Conservation (phyloP, 2,113 vertebrate species). For the Onychostoma macrolepis region DNA sequence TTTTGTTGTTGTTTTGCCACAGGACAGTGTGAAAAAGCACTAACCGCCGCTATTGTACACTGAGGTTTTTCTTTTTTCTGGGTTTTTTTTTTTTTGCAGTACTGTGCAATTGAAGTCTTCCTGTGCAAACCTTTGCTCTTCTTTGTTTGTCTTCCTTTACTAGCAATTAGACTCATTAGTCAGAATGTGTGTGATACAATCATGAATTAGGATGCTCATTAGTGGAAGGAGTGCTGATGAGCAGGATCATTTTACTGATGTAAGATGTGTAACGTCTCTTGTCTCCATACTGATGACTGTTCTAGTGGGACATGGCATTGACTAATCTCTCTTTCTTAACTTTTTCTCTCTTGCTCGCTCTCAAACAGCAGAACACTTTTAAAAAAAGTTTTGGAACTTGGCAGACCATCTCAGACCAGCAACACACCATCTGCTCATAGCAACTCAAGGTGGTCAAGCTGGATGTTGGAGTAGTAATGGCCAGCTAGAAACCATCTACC, state of each 20-base stretch:
- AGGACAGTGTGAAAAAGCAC: neutral
- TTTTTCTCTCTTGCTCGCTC: neutral
- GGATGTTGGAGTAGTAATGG: neutral
- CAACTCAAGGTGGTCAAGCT: neutral
- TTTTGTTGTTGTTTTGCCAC: neutral
- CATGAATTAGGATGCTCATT: conserved; percentile 29
- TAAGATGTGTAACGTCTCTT: conserved; percentile 9
- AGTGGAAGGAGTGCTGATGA: conserved; percentile 20
- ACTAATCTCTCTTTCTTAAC: neutral
- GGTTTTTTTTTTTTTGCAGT: conserved; percentile 4
- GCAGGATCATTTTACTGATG: conserved; percentile 6
- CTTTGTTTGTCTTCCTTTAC: conserved; percentile 25
- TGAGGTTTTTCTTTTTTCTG: too few relatives aligned
- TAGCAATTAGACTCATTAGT: conserved; percentile 44
- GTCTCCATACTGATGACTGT: neutral
- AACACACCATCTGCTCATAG: neutral
- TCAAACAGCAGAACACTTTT: neutral
- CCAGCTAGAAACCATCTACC: neutral
- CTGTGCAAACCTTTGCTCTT: conserved; percentile 6
- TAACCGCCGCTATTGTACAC: neutral
- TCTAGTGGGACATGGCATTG: neutral
- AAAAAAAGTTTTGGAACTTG: neutral
- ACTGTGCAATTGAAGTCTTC: neutral
- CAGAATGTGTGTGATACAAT: conserved; percentile 15
- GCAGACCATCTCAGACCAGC: neutral